Percentiles rank a stretch among this genome's conserved stretches.
phyloP scores from a whole-genome alignment of 2,797 vertebrate genomes.

The Mus spretus region DNA sequence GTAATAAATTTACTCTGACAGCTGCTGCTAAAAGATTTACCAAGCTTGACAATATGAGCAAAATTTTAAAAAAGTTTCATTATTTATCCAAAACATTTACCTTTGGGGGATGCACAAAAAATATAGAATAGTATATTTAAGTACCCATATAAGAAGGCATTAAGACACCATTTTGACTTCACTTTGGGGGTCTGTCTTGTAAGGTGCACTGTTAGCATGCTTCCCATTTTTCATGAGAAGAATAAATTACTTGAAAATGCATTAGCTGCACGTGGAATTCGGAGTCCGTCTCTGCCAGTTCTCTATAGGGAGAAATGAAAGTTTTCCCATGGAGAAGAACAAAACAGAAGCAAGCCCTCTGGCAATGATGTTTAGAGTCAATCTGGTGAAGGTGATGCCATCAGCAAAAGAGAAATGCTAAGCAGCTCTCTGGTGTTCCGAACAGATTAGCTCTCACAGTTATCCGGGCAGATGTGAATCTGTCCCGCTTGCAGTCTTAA shows the following conservation, averaged over 20 bases:
- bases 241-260: conserved; percentile 77
- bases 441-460: conserved; percentile 82
- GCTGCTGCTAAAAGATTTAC: conserved; percentile 89
- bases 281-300: conserved; percentile 66
- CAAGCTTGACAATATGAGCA: conserved; percentile 86
- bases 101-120: conserved; percentile 59
- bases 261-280: conserved; percentile 77
- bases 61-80: conserved; percentile 73
- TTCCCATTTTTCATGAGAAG: conserved; percentile 36
- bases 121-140: not conserved
- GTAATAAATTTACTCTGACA: conserved; percentile 90
- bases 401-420: conserved; percentile 62
- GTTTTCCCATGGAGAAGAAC: conserved; percentile 76
- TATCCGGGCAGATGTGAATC: conserved; percentile 83
- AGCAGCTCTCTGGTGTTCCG: conserved; percentile 71
- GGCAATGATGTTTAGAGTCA: conserved; percentile 78
- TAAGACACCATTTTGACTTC: conserved; percentile 57
- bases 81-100: conserved; percentile 80
- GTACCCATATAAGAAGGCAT: not conserved
- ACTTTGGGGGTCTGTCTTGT: conserved; percentile 23
- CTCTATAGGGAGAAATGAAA: conserved; percentile 73
- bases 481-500: conserved; percentile 83
- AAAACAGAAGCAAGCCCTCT: conserved; percentile 78
- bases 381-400: conserved; percentile 75
- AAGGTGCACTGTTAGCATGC: conserved; percentile 35